phyloP scores from a whole-genome alignment of 2,888 invertebrate genomes.

The Euproctis similis region DNA sequence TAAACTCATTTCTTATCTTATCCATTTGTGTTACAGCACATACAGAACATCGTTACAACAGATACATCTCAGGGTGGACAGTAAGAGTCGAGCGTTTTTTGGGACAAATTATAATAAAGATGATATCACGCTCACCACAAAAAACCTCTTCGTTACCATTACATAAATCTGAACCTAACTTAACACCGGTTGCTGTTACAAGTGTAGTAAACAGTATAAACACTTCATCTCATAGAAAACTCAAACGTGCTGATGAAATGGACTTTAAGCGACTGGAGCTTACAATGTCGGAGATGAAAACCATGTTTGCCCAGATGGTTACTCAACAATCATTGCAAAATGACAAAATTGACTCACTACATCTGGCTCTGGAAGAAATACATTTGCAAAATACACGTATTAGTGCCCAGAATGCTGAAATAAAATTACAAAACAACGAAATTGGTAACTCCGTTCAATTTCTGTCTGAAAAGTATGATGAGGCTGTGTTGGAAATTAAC shows the following conservation, averaged over 20 bases:
- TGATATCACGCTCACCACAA: too few relatives aligned
- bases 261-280: not conserved
- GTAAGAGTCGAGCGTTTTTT: too few relatives aligned
- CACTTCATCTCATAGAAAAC: too few relatives aligned
- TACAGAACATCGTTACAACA: too few relatives aligned
- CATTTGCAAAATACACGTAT: not conserved
- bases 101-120: too few relatives aligned
- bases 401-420: not conserved
- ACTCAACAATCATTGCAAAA: not conserved
- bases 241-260: not conserved
- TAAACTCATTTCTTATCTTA: too few relatives aligned
- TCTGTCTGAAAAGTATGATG: constrained; percentile 1
- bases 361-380: not conserved
- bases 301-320: not conserved
- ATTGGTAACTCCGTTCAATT: not conserved
- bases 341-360: not conserved
- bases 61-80: too few relatives aligned
- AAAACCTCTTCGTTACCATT: too few relatives aligned
- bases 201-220: too few relatives aligned
- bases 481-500: not conserved
- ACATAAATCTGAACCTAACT: too few relatives aligned
- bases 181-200: too few relatives aligned
- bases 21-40: too few relatives aligned
- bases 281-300: not conserved
- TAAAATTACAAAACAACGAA: not conserved